Base-by-base conservation (phyloP, 2,113 vertebrate species). In the Saccopteryx leptura region DNA sequence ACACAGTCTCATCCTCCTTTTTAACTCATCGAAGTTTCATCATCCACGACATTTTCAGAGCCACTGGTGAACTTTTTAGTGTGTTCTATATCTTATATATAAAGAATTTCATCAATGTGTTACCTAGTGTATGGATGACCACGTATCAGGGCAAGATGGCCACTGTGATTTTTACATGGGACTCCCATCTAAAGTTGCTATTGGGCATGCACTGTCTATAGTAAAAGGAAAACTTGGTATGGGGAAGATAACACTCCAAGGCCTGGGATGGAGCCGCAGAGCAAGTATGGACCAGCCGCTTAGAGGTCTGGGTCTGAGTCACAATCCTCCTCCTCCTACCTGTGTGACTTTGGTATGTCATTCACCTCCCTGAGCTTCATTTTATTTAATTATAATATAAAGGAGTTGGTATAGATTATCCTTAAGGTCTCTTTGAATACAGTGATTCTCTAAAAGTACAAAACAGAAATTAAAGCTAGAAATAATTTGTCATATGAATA, bases 381-480 rank as follows among this genome's bases (percentile, higher is more conserved):
- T 63, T 83, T 78, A 63, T 87, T 90, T 21, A 12, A 1, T 72
- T 23, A 10, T 33, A 52, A 31, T 66, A 10, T 26, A 46, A 79
- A 94, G 24, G 31, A 26, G 68, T 50, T 33, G 13, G 28, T 84
- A 69, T 86, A 28, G 56, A 17, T 81, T 78, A 50, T 69, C 48
- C n/a, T 54, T 84, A 52, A 69, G 19, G 9, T 78, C 46, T 61
- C 54, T 84, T 95, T 90, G 31, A 82, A 23, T 82, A 21, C 66
- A 63, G 23, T 26, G 7, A 80, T 74, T 33, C n/a, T 81, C 48
- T 63, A 21, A 0, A 63, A 48, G 5, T 33, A 65, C 19, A 12
- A 91, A 69, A 50, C 19, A 69, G 84, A 56, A 95, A 48, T 79
- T 86, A 81, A 95, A 96, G 66, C 46, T 93, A 58, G 84, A 94